These are phyloP conservation scores for Xiphorhynchus elegans DNA, from an alignment of 2,113 vertebrate species.

Conservation along the genomic window DNA sequence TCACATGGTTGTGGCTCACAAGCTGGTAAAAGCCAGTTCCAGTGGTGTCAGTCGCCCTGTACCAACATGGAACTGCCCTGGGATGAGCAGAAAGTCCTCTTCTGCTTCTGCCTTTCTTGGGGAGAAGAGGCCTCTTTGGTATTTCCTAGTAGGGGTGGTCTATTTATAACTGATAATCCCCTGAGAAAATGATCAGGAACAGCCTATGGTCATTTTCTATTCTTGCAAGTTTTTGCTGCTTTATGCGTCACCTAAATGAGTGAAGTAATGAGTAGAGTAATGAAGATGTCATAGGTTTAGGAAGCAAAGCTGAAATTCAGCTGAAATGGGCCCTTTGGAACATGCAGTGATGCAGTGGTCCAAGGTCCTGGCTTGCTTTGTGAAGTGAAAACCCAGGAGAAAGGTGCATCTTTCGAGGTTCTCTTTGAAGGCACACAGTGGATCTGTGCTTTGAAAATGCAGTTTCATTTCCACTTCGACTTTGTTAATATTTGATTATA, in stretches of 20 bases:
- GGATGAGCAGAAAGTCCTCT: background rate
- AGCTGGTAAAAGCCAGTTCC: background rate
- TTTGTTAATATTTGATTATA: background rate
- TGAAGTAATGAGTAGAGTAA: too few relatives aligned
- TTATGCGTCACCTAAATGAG: background rate
- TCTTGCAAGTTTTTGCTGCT: conserved; percentile 22
- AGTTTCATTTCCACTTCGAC: background rate
- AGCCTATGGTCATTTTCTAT: conserved; percentile 22
- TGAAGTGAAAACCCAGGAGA: background rate
- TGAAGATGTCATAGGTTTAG: background rate
- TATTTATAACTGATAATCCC: conserved; percentile 35
- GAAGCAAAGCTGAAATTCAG: background rate
- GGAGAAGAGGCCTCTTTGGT: background rate
- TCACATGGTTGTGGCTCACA: background rate
- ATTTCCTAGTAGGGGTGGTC: background rate
- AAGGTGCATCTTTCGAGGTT: background rate
- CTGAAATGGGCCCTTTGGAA: background rate
- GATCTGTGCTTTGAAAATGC: background rate
- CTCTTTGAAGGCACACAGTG: background rate
- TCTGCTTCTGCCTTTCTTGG: background rate
- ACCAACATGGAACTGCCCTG: background rate
- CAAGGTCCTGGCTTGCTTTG: background rate
- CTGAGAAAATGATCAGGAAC: conserved; percentile 17
- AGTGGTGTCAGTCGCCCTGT: background rate
- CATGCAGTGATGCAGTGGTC: background rate